A percentile compares a stretch with the other conserved stretches of the same genome.
Conservation (phyloP, 30 jellyfish, hydroid and myxozoan species). For the Clytia hemisphaerica region DNA sequence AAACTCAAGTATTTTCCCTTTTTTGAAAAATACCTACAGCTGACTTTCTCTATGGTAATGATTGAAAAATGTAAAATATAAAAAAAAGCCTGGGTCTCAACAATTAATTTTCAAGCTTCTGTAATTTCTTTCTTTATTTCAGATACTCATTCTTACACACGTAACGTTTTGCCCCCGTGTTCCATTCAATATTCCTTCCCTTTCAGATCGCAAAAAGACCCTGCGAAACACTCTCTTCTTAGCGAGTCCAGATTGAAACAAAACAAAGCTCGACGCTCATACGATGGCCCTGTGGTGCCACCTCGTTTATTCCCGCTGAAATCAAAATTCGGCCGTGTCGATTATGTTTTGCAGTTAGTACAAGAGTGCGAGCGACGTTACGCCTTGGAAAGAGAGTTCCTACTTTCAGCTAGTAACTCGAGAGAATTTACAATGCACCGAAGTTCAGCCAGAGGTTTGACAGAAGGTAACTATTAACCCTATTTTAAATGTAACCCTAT, state of each 20-base stretch:
- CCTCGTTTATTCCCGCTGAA: slow-evolving; percentile 25
- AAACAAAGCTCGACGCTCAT: not conserved
- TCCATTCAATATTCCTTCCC: too few relatives aligned
- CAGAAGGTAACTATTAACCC: slow-evolving; percentile 12
- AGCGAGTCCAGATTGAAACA: not conserved
- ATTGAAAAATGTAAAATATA: too few relatives aligned
- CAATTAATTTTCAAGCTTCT: too few relatives aligned
- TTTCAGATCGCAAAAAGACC: slow-evolving; percentile 4
- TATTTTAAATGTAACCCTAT: too few relatives aligned
- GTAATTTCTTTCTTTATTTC: too few relatives aligned
- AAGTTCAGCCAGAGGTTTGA: slow-evolving; percentile 18
- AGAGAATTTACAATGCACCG: slow-evolving; percentile 16
- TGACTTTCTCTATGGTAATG: too few relatives aligned
- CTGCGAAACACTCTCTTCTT: not conserved
- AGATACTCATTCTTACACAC: too few relatives aligned
- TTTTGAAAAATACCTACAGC: too few relatives aligned
- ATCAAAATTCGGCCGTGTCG: slow-evolving; percentile 33
- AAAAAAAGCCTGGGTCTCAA: too few relatives aligned
- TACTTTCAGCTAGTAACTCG: slow-evolving; percentile 1
- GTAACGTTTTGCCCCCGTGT: too few relatives aligned
- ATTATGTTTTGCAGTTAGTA: slow-evolving; percentile 22
- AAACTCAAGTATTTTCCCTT: too few relatives aligned
- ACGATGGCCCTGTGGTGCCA: slow-evolving; percentile 29
- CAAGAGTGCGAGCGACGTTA: slow-evolving; percentile 24
- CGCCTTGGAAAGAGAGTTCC: slow-evolving; percentile 27